Percentiles rank a stretch among this genome's conserved stretches.
These are phyloP conservation scores for Hydroisotoma schaefferi DNA, from an alignment of 2,888 invertebrate genomes.

Conservation along the genomic window DNA sequence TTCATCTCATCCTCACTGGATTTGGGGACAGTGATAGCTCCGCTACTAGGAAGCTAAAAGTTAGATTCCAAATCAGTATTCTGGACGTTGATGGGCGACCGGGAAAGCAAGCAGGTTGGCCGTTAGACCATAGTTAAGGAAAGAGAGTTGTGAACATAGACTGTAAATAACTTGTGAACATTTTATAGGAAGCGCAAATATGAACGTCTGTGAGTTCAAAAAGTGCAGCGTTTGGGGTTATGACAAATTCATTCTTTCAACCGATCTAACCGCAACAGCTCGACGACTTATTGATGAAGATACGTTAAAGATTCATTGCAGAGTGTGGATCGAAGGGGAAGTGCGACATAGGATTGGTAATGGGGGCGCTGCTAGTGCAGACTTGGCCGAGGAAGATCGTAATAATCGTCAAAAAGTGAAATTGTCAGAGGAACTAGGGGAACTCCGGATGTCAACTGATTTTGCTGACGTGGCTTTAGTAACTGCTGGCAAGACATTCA, in stretches of 20 bases:
- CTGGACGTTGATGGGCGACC: conserved; percentile 44
- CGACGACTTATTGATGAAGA: conserved; percentile 44
- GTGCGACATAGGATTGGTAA: conserved; percentile 38
- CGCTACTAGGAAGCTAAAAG: conserved; percentile 39
- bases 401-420: conserved; percentile 23
- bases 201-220: conserved; percentile 47
- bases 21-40: conserved; percentile 43
- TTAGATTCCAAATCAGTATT: conserved; percentile 45
- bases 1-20: conserved; percentile 40
- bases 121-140: neutral
- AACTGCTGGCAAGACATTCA: conserved; percentile 26
- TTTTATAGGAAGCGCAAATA: conserved; percentile 39
- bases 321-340: conserved; percentile 48
- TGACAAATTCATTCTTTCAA: conserved; percentile 43
- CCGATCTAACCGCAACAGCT: conserved; percentile 31
- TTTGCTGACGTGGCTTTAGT: conserved; percentile 37
- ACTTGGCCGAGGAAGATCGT: conserved; percentile 35
- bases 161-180: neutral
- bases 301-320: conserved; percentile 44
- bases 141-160: neutral
- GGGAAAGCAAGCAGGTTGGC: conserved; percentile 45
- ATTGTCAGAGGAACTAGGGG: conserved; percentile 27
- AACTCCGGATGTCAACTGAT: conserved; percentile 16
- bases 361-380: conserved; percentile 36
- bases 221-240: conserved; percentile 47